phyloP scores from a whole-genome alignment of 2,797 vertebrate genomes.

The Labroides dimidiatus region DNA sequence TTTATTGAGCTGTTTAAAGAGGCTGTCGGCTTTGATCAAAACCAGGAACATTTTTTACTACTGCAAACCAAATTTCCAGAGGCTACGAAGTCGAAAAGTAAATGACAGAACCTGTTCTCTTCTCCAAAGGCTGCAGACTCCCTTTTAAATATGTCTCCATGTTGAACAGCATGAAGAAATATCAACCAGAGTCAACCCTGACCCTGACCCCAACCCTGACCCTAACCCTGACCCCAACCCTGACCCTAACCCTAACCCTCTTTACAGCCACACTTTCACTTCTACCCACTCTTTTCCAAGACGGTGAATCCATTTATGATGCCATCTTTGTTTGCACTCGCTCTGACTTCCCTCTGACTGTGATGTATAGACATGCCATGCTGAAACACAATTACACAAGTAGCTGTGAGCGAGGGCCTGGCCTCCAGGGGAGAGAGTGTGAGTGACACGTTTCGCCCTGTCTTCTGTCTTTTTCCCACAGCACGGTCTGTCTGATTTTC shows the following conservation, averaged over 20 bases:
- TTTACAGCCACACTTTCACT: constrained; percentile 2
- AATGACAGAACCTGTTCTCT: background rate
- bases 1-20: background rate
- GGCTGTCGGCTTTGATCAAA: background rate
- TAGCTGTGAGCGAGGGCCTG: background rate
- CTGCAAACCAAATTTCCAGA: background rate
- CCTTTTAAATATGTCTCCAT: background rate
- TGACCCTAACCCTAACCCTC: too few relatives aligned
- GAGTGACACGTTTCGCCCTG: constrained; percentile 17
- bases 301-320: constrained; percentile 11
- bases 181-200: constrained; percentile 3
- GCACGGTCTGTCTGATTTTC: constrained; percentile 84
- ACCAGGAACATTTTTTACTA: background rate
- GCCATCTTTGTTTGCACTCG: constrained; percentile 35
- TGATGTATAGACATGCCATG: constrained; percentile 12
- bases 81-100: background rate
- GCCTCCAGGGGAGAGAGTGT: background rate
- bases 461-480: constrained; percentile 60
- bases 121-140: background rate
- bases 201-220: too few relatives aligned
- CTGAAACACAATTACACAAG: background rate
- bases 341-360: background rate
- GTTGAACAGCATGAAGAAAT: background rate
- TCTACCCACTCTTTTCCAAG: background rate
- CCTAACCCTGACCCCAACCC: too few relatives aligned